Percentiles rank a stretch among this genome's conserved stretches.
Conservation (phyloP, 2,113 vertebrate species). For the Zootoca vivipara region DNA sequence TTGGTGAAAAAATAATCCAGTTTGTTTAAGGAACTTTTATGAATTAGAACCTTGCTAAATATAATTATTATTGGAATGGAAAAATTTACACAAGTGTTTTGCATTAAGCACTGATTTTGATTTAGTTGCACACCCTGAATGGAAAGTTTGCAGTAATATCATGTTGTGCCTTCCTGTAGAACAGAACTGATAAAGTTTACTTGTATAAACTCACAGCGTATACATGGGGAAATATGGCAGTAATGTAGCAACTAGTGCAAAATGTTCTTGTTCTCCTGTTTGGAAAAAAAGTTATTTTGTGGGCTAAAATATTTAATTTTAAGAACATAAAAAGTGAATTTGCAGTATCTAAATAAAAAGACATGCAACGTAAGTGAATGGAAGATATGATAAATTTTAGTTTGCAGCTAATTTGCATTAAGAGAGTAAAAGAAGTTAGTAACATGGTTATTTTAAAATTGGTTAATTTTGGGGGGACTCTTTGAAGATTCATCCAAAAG, state of each 20-base stretch:
- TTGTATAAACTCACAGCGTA: not conserved
- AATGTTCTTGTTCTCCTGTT: not conserved
- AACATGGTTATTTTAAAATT: not conserved
- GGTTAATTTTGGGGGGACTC: not conserved
- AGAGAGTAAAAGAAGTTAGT: not conserved
- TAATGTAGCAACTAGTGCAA: fast-evolving
- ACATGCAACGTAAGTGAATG: slow-evolving; percentile 21
- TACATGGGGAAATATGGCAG: not conserved
- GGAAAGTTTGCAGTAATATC: not conserved
- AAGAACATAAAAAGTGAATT: fast-evolving
- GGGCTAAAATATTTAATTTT: not conserved
- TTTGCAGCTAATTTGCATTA: slow-evolving; percentile 4
- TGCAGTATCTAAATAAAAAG: not conserved
- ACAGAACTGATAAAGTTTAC: not conserved
- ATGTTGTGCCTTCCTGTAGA: not conserved
- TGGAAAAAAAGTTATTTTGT: slow-evolving; percentile 19
- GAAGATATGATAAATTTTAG: slow-evolving; percentile 1
- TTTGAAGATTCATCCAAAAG: not conserved
- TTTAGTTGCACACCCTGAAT: not conserved
- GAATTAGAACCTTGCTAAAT: not conserved
- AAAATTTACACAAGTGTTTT: not conserved
- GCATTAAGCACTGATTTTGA: not conserved
- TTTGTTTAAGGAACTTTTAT: slow-evolving; percentile 29
- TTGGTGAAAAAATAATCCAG: slow-evolving; percentile 8
- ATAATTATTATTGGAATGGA: not conserved